phyloP scores from a whole-genome alignment of 1,140 invertebrate genomes.

The Lepidurus couesii region DNA sequence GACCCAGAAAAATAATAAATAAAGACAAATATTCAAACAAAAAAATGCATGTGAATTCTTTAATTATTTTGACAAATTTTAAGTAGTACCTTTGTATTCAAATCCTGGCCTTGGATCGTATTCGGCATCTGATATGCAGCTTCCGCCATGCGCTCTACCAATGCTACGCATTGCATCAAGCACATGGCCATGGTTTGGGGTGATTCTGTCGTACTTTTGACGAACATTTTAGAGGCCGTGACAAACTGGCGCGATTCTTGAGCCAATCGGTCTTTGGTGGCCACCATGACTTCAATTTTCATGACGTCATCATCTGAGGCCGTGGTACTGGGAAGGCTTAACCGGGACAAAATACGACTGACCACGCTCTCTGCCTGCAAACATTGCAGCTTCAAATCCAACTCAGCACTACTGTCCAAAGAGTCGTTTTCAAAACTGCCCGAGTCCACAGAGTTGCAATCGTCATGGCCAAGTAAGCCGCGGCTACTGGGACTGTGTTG shows the following conservation, averaged over 20 bases:
- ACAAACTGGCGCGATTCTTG: slow-evolving; percentile 72
- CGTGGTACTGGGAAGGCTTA: slow-evolving; percentile 25
- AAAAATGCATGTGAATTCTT: neutral
- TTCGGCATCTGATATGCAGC: slow-evolving; percentile 30
- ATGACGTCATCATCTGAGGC: slow-evolving; percentile 43
- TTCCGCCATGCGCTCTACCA: slow-evolving; percentile 52
- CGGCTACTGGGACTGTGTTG: neutral
- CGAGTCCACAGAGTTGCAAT: slow-evolving; percentile 38
- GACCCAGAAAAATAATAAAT: slow-evolving; percentile 34
- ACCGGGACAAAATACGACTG: slow-evolving; percentile 30
- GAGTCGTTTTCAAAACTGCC: slow-evolving; percentile 41
- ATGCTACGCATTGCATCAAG: slow-evolving; percentile 61
- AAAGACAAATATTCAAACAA: slow-evolving; percentile 35
- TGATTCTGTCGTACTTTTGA: slow-evolving; percentile 64
- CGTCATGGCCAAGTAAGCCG: neutral
- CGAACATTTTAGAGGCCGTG: slow-evolving; percentile 72
- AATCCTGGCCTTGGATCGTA: slow-evolving; percentile 26
- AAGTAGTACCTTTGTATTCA: slow-evolving; percentile 26
- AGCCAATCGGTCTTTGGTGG: slow-evolving; percentile 65
- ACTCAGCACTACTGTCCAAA: slow-evolving; percentile 39
- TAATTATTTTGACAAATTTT: neutral
- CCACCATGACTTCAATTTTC: slow-evolving; percentile 63
- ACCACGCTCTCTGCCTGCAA: slow-evolving; percentile 31
- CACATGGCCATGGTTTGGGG: slow-evolving; percentile 46
- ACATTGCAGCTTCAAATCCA: slow-evolving; percentile 36